phyloP scores from a whole-genome alignment of 2,797 vertebrate species.

The Pipistrellus kuhlii region DNA sequence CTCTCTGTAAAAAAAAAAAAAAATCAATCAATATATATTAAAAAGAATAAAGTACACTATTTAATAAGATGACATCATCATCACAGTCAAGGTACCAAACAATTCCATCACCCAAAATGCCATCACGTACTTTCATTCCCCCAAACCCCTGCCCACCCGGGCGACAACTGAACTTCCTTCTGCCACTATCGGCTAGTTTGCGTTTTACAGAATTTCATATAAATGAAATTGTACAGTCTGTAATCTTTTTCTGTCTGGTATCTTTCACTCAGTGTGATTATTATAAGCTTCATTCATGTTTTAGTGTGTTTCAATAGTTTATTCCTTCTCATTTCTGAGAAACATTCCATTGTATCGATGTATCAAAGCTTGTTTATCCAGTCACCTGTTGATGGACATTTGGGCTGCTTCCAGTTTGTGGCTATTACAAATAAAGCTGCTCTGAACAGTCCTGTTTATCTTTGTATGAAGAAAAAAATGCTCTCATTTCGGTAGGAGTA shows the following conservation, averaged over 20 bases:
- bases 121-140: not conserved
- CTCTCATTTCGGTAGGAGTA: not conserved
- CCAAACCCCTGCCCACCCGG: not conserved
- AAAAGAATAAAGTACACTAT: not conserved
- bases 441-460: not conserved
- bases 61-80: not conserved
- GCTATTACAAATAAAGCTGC: not conserved
- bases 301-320: not conserved
- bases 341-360: not conserved
- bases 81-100: not conserved
- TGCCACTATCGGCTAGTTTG: not conserved
- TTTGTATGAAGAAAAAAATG: not conserved
- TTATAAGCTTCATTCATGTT: not conserved
- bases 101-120: not conserved
- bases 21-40: too few species aligned
- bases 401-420: not conserved
- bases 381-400: not conserved
- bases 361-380: not conserved
- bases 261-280: not conserved
- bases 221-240: not conserved
- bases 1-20: too few species aligned
- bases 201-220: constrained; percentile 14
- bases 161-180: not conserved
- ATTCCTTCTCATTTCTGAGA: constrained; percentile 37
- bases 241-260: not conserved